A percentile compares a stretch with the other conserved stretches of the same genome.
These are phyloP conservation scores for Oceanites oceanicus DNA, from an alignment of 2,113 vertebrate species.

Conservation along the genomic window DNA sequence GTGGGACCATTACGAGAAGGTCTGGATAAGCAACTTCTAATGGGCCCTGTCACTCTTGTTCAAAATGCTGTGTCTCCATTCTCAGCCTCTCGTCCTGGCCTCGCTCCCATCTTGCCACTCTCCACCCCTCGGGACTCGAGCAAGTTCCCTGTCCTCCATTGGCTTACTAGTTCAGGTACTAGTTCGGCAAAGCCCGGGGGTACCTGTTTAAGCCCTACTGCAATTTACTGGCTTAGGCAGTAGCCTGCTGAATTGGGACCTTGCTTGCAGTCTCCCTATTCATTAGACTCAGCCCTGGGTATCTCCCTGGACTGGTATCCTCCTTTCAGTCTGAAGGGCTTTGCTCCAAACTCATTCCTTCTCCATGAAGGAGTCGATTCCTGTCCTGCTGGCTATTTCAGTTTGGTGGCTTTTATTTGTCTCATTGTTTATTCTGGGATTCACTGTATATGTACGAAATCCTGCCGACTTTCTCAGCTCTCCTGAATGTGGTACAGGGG, in stretches of 20 bases:
- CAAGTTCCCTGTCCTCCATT: not conserved
- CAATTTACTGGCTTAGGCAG: not conserved
- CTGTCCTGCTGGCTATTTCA: not conserved
- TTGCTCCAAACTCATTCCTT: not conserved
- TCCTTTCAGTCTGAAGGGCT: not conserved
- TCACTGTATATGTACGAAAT: not conserved
- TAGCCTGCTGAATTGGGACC: not conserved
- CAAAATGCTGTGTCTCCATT: not conserved
- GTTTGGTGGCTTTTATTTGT: not conserved
- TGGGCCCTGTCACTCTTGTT: not conserved
- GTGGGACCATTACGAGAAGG: not conserved
- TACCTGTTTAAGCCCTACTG: not conserved
- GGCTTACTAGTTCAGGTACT: not conserved
- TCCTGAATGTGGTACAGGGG: not conserved
- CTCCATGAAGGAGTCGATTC: not conserved
- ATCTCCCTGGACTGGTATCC: not conserved
- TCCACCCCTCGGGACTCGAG: fast-evolving
- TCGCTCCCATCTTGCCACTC: not conserved
- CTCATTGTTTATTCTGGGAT: not conserved
- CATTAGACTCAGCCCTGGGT: not conserved
- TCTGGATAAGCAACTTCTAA: not conserved
- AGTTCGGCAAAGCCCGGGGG: not conserved
- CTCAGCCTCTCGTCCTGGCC: not conserved
- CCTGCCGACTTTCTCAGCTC: not conserved
- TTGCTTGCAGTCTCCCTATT: not conserved